Base-by-base conservation (phyloP, 2,888 invertebrate species). In the Thecocarcelia acutangulata region DNA sequence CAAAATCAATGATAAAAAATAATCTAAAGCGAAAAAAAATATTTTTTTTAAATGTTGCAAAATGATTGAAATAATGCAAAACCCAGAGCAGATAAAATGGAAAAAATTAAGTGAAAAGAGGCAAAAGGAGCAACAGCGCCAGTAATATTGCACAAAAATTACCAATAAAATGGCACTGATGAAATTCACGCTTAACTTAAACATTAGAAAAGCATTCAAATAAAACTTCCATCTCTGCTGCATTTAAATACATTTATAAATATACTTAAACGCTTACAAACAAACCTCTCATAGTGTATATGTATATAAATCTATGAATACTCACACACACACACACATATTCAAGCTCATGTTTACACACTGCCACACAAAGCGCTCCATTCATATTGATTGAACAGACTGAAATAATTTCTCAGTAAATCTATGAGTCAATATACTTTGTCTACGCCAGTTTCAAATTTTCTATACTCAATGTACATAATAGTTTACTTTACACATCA, bases 391-490 rank as follows among this genome's bases (percentile, higher is more conserved):
- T 81, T 78, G 75, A 68, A 80, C 80, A 78, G 72, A 74, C 74
- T 78, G 58, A 74, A 78, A 82, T 78, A 82, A 78, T 82, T 82
- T 78, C 82, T 66, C 56, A 70, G 82, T 82, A 78, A 82, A 78
- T 82, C 78, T 82, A 82, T 78, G 82, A 82, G 82, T 82, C 78
- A 78, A 82, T 82, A 82, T 75, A 78, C 82, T 78, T 74, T 82
- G 82, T 73, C 80, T 81, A 73, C 59, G 69, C 54, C 80, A 54
- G 56, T 44, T 66, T 59, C 52, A 58, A 56, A 72, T 78, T 58
- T 44, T 74, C 64, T 74, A 74, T 64, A 72, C 63, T 78, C 52
- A 44, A 54, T 66, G 52, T 66, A 78, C 5, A 44, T 17, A 52
- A 33, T 33, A 33, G 33, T 33, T 33, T 33, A 33, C 33, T 33